Evolutionary conservation across 1,140 invertebrate species (phyloP).

Genomic region (Aporrectodea caliginosa): DNA sequence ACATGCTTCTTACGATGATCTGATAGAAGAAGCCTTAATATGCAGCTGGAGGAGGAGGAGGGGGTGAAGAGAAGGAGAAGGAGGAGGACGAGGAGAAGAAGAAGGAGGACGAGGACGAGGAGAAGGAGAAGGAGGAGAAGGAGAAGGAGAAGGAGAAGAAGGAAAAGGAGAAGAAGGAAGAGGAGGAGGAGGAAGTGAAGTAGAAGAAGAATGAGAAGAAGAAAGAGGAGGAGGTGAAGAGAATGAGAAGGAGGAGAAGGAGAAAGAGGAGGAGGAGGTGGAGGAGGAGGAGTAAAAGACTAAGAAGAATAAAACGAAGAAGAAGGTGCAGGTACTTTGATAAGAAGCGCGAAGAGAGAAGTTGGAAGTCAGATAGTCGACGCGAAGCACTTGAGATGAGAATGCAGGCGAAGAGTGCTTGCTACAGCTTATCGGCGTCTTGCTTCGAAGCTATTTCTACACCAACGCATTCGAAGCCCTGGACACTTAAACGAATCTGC

Average conservation of each 20-base stretch:
- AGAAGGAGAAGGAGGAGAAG: not conserved
- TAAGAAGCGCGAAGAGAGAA: not conserved
- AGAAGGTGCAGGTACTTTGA: not conserved
- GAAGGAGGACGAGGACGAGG: not conserved
- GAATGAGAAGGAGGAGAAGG: not conserved
- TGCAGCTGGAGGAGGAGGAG: not conserved
- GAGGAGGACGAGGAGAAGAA: not conserved
- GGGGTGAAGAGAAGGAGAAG: not conserved
- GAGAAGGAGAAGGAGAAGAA: constrained; percentile 2
- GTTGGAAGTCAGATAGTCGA: no score
- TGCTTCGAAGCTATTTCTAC: no score
- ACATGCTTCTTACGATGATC: no score
- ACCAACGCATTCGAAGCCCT: no score
- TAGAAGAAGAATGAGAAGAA: not conserved
- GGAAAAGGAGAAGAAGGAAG: not conserved
- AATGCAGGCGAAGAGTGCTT: no score
- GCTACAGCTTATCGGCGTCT: no score
- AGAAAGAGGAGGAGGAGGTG: not conserved
- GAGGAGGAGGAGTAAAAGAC: constrained; percentile 1
- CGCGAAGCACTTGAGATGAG: no score
- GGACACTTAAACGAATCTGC: no score
- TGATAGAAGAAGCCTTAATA: no score
- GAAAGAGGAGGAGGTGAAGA: constrained; percentile 3
- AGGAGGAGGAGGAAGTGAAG: constrained; percentile 2
- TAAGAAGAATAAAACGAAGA: not conserved